Conservation (phyloP, 2,797 vertebrate genomes). For the Hippopotamyrus pictus region DNA sequence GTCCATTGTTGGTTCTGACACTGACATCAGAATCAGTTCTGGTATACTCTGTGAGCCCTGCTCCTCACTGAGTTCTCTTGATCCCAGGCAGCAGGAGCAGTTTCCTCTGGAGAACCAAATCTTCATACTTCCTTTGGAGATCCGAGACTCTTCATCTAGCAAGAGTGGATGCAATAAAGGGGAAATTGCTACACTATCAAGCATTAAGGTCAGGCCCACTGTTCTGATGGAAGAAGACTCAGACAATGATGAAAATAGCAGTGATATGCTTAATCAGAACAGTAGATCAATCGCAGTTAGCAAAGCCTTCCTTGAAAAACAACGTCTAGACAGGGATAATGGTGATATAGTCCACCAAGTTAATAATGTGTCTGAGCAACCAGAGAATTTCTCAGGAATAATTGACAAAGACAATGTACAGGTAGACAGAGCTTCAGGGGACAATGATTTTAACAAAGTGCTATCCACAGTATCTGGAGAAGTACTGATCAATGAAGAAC, state of each 20-base stretch:
- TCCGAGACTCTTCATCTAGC: not conserved
- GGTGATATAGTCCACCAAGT: slow-evolving; percentile 26
- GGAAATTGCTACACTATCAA: not conserved
- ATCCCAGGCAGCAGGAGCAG: slow-evolving; percentile 23
- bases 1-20: slow-evolving; percentile 46
- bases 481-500: slow-evolving; percentile 50
- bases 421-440: slow-evolving; percentile 30
- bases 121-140: not conserved
- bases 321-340: slow-evolving; percentile 34
- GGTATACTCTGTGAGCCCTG: slow-evolving; percentile 25
- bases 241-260: slow-evolving; percentile 35
- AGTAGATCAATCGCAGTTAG: slow-evolving; percentile 31
- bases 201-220: not conserved
- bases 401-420: slow-evolving; percentile 37
- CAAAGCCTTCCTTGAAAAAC: slow-evolving; percentile 35
- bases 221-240: not conserved
- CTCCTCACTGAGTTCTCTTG: slow-evolving; percentile 16
- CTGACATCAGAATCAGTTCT: slow-evolving; percentile 38
- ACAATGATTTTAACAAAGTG: slow-evolving; percentile 14
- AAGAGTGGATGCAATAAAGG: not conserved
- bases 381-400: slow-evolving; percentile 39
- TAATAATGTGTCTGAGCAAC: slow-evolving; percentile 38
- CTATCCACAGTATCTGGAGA: slow-evolving; percentile 44
- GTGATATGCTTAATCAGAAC: slow-evolving; percentile 22
- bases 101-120: slow-evolving; percentile 13